These are phyloP conservation scores for Sarcophaga carnaria DNA, from an alignment of 2,888 invertebrate species.

Conservation along the genomic window DNA sequence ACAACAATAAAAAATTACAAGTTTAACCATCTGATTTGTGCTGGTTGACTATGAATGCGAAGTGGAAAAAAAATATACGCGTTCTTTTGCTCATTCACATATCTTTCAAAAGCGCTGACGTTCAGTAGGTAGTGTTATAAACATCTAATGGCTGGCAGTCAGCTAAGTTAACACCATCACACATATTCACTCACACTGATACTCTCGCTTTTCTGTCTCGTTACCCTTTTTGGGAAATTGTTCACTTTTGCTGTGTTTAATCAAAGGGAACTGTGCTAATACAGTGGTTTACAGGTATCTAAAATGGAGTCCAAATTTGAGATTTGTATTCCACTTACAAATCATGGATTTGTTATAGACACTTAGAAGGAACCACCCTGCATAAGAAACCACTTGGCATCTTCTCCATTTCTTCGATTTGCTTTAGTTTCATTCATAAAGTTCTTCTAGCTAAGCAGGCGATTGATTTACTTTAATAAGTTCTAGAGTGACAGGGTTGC, in stretches of 20 bases:
- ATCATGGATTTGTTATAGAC: too few species aligned
- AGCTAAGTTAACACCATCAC: background rate
- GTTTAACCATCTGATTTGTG: slow-evolving; percentile 58
- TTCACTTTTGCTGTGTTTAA: too few species aligned
- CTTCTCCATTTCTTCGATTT: too few species aligned
- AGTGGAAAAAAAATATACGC: background rate
- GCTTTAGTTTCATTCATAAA: too few species aligned
- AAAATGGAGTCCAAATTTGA: too few species aligned
- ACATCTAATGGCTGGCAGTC: slow-evolving; percentile 37
- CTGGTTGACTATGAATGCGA: slow-evolving; percentile 42
- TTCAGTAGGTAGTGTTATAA: background rate
- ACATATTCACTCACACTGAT: background rate
- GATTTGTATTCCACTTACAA: too few species aligned
- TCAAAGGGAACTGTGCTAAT: background rate
- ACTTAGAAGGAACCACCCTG: too few species aligned
- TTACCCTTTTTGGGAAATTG: background rate
- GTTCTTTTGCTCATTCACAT: background rate
- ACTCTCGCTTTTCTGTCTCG: background rate
- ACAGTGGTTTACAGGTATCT: background rate
- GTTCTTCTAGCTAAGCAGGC: too few species aligned
- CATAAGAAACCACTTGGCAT: too few species aligned
- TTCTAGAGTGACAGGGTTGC: too few species aligned
- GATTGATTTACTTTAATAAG: too few species aligned
- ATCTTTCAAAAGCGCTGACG: background rate
- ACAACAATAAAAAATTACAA: slow-evolving; percentile 44